These are phyloP conservation scores for Balearica regulorum DNA, from an alignment of 2,797 vertebrate species.

Conservation along the genomic window DNA sequence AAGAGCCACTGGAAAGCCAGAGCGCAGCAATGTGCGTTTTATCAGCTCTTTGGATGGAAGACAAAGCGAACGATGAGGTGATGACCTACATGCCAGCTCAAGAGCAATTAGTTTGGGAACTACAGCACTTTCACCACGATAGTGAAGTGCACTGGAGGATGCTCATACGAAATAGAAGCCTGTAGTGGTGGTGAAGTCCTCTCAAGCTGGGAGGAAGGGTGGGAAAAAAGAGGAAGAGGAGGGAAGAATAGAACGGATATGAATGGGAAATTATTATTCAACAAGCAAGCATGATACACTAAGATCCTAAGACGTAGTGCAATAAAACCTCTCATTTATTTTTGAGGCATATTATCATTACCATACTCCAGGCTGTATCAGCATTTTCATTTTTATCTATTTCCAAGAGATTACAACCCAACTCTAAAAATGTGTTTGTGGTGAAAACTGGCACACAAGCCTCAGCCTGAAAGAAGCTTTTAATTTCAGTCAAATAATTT, in stretches of 20 bases:
- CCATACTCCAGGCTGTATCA: constrained; percentile 47
- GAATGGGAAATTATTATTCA: background rate
- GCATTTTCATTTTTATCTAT: constrained; percentile 64
- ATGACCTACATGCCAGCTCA: constrained; percentile 33
- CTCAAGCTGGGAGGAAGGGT: background rate
- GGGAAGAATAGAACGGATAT: background rate
- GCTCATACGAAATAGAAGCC: background rate
- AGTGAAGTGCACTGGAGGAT: background rate
- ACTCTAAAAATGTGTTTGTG: constrained; percentile 27
- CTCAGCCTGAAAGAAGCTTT: constrained; percentile 7
- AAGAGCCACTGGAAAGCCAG: constrained; percentile 7
- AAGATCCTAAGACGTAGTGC: background rate
- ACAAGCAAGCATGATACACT: background rate
- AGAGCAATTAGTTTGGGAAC: constrained; percentile 33
- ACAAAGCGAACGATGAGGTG: constrained; percentile 30
- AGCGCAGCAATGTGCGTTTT: background rate
- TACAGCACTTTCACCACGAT: background rate
- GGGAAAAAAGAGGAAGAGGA: background rate
- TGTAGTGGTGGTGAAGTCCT: background rate
- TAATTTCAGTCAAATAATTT: constrained; percentile 5
- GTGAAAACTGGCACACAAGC: background rate
- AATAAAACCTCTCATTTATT: constrained; percentile 50
- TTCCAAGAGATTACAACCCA: constrained; percentile 51
- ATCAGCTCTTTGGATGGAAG: constrained; percentile 21
- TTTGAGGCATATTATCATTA: constrained; percentile 32